These are phyloP conservation scores for Melieria picta DNA, from an alignment of 2,888 invertebrate species.

Conservation along the genomic window DNA sequence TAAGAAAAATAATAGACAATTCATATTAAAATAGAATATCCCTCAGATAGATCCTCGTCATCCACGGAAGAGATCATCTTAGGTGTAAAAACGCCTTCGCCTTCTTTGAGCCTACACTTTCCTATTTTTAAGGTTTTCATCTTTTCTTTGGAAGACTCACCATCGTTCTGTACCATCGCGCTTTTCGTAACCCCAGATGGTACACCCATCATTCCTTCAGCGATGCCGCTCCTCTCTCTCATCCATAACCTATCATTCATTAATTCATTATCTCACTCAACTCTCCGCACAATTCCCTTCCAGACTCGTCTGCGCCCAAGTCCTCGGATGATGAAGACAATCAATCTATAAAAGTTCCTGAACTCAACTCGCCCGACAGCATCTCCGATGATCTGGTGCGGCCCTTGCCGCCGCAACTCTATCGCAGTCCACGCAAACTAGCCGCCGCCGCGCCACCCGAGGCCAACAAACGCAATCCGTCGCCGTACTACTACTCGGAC, in stretches of 20 bases:
- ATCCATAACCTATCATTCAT: neutral
- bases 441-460: slow-evolving; percentile 55
- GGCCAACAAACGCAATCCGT: slow-evolving; percentile 75
- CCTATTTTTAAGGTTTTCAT: too few relatives aligned
- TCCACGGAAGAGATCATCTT: too few relatives aligned
- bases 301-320: slow-evolving; percentile 69
- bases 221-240: neutral
- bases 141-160: too few relatives aligned
- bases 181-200: neutral
- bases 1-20: too few relatives aligned
- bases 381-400: slow-evolving; percentile 69
- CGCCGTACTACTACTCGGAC: slow-evolving; percentile 86
- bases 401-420: slow-evolving; percentile 64
- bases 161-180: too few relatives aligned
- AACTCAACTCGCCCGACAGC: slow-evolving; percentile 77
- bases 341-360: slow-evolving; percentile 68
- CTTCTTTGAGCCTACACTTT: too few relatives aligned
- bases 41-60: too few relatives aligned
- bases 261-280: neutral
- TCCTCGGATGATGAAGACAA: slow-evolving; percentile 70
- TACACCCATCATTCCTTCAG: neutral
- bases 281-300: slow-evolving; percentile 30
- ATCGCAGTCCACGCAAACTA: slow-evolving; percentile 63
- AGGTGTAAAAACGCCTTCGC: too few relatives aligned
- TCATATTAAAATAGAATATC: too few relatives aligned